A percentile compares a stretch with the other conserved stretches of the same genome.
Evolutionary conservation across 2,888 invertebrate species (phyloP).

Genomic region (Orthosia incerta): DNA sequence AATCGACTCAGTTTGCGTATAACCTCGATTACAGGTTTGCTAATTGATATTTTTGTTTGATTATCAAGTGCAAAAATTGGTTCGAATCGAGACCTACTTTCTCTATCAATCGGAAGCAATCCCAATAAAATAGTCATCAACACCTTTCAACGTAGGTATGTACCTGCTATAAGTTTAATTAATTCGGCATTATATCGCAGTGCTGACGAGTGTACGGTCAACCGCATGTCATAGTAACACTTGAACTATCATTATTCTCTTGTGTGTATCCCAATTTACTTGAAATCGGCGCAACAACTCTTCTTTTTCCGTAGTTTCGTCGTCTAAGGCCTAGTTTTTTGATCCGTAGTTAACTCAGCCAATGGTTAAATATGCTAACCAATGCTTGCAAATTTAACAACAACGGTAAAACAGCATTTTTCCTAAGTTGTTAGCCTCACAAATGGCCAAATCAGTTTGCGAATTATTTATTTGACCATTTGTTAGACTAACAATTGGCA

Average conservation of each 20-base stretch:
- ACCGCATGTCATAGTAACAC: background rate
- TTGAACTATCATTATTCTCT: background rate
- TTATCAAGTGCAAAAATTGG: slow-evolving; percentile 16
- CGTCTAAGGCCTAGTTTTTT: too few species aligned
- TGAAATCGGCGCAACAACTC: too few species aligned
- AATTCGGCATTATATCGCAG: background rate
- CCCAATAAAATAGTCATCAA: slow-evolving; percentile 44
- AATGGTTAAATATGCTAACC: too few species aligned
- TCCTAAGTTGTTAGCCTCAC: too few species aligned
- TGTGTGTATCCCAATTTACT: too few species aligned
- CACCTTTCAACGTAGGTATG: slow-evolving; percentile 11
- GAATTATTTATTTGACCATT: too few species aligned
- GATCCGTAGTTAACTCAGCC: too few species aligned
- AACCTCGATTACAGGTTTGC: background rate
- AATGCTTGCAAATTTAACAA: too few species aligned
- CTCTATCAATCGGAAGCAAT: slow-evolving; percentile 49
- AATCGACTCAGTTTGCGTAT: background rate
- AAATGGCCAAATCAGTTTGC: too few species aligned
- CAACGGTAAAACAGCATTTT: too few species aligned
- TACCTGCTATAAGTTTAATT: slow-evolving; percentile 43
- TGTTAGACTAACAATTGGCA: too few species aligned
- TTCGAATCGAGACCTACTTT: slow-evolving; percentile 25
- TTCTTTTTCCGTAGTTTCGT: too few species aligned
- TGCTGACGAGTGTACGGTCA: slow-evolving; percentile 1
- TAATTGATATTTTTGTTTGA: background rate